phyloP scores from a whole-genome alignment of 2,113 vertebrate species.

The Ptyas mucosa region DNA sequence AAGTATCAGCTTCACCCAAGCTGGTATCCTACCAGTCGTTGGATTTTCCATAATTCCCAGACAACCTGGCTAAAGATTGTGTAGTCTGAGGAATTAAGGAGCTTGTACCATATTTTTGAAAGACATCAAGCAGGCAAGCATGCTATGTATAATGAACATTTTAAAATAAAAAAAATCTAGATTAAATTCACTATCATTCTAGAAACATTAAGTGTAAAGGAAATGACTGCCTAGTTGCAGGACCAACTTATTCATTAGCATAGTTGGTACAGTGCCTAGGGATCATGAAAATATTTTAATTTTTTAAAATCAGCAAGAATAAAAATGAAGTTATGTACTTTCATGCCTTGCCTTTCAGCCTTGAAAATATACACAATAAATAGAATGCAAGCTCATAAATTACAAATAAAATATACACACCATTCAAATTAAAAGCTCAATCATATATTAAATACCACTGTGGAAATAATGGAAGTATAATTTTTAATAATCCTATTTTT shows the following conservation, averaged over 20 bases:
- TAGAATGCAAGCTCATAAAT: background rate
- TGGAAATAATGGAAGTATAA: background rate
- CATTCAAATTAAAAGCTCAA: background rate
- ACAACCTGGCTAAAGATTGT: background rate
- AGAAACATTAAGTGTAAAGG: background rate
- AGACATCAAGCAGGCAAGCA: background rate
- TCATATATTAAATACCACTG: background rate
- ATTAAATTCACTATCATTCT: background rate
- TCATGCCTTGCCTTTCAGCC: background rate
- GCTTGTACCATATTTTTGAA: background rate
- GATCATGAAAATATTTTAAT: background rate
- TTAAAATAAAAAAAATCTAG: background rate
- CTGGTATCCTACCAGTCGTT: background rate
- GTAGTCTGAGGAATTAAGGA: background rate
- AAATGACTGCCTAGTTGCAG: background rate
- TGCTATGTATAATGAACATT: background rate
- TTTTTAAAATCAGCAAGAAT: background rate
- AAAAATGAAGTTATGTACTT: background rate
- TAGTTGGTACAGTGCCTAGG: background rate
- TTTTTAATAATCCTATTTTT: background rate
- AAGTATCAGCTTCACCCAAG: background rate
- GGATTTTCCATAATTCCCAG: background rate
- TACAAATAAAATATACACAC: background rate
- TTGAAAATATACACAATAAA: background rate
- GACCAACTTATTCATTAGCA: background rate